Evolutionary conservation across 2,113 vertebrate genomes (phyloP), one percentile per base, ranked within the genome.

Genomic region (Paradoxurus hermaphroditus): DNA sequence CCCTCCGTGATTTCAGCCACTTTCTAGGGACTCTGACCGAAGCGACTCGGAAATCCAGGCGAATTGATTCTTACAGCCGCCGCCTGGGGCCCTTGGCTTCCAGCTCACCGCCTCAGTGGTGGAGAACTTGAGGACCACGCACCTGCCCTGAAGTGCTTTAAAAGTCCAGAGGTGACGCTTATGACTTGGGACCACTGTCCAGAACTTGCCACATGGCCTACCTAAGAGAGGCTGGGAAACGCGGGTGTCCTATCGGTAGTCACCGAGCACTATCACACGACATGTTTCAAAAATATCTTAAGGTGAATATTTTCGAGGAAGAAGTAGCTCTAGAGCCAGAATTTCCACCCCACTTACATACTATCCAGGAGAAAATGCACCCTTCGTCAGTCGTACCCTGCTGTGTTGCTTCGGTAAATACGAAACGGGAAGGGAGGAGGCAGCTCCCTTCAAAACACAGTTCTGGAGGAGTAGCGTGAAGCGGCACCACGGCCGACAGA

Each of bases 371-470:
- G 63, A 65, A 68, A 51, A 85, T 7, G 36, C 16, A 34, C 3
- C 6, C 39, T 75, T 31, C 25, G 31, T 31, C 23, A 56, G 3
- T 8, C 29, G 18, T 18, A 14, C 49, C 29, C 18, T 19, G 7
- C 31, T 31, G 0, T 7, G 3, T 49, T 65, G 14, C 11, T 59
- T 88, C 13, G 31, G 13, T 15, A 63, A 63, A 41, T 7, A 39
- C 25, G 23, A 1, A 65, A 31, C 31, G 2, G 16, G 21, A 23
- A 49, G 15, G 1, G 2, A 10, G 19, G 29, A 51, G 46, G 29
- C 8, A 84, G 81, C 39, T 63, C 21, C 49, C 78, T 67, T 92
- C 62, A 51, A 97, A 68, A 96, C 31, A 88, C 62, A 56, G 86
- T 78, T 65, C 39, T 2, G 70, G 72, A 88, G 44, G 83, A 84